A percentile compares a stretch with the other conserved stretches of the same genome.
Conservation (phyloP, 2,113 vertebrate species). For the Taxidea taxus region DNA sequence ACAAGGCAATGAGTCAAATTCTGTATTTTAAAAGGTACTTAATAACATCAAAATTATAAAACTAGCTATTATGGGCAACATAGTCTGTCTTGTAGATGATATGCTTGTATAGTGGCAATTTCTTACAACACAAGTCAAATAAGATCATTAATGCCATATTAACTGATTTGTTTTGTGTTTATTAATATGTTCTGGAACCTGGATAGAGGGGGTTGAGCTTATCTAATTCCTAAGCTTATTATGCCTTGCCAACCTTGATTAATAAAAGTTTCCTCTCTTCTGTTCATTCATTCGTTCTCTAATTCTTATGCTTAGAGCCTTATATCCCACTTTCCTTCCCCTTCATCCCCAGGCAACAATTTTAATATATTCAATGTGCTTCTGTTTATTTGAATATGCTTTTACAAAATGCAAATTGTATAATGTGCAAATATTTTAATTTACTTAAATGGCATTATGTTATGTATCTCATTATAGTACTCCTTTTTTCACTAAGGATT, state of each 20-base stretch:
- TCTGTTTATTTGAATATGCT: conserved; percentile 14
- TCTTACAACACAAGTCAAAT: background rate
- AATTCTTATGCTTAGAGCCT: background rate
- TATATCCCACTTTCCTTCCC: background rate
- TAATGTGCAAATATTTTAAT: conserved; percentile 26
- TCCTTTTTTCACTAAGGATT: background rate
- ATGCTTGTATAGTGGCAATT: background rate
- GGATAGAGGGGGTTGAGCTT: background rate
- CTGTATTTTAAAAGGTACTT: background rate
- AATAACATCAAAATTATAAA: background rate
- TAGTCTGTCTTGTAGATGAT: background rate
- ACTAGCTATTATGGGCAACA: background rate
- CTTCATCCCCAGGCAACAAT: background rate
- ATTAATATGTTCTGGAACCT: background rate
- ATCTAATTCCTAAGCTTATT: background rate
- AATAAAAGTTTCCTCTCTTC: background rate
- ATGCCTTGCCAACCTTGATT: background rate
- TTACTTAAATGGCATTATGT: background rate
- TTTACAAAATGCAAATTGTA: background rate
- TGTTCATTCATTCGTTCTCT: background rate
- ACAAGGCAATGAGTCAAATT: background rate
- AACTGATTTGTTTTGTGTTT: background rate
- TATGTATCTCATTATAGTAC: background rate
- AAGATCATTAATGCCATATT: background rate
- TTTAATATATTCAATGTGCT: background rate